Conservation (phyloP, 2,113 vertebrate genomes). For the Chelonoidis abingdonii region DNA sequence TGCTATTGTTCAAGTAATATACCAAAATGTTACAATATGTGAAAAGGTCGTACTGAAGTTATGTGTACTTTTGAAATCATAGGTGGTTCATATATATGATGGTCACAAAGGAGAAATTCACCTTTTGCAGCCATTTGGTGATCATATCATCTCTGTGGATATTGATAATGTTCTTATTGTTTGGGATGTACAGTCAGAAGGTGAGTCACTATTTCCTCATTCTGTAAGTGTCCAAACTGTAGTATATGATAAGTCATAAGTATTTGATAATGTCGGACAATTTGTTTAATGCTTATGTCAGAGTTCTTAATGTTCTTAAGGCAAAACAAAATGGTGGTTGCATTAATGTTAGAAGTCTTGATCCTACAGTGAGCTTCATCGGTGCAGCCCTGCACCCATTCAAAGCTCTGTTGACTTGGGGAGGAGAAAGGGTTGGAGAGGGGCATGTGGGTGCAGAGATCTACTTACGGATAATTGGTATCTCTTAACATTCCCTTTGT, state of each 20-base stretch:
- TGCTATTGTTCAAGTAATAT: not conserved
- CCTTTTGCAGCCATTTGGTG: constrained; percentile 92
- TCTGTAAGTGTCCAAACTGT: not conserved
- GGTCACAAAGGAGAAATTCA: constrained; percentile 90
- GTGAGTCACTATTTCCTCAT: constrained; percentile 64
- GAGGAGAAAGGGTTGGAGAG: not conserved
- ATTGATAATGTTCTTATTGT: constrained; percentile 88
- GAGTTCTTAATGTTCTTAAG: not conserved
- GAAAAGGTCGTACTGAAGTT: not conserved
- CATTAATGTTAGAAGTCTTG: not conserved
- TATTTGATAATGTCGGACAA: not conserved
- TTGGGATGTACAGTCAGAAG: constrained; percentile 91
- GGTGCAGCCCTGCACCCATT: not conserved
- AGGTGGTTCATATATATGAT: constrained; percentile 91
- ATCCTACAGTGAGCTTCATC: not conserved
- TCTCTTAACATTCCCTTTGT: not conserved
- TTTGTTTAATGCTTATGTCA: accelerated
- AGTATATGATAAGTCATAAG: not conserved
- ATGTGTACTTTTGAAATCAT: constrained; percentile 58
- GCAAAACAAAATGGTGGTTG: not conserved
- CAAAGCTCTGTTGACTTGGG: not conserved
- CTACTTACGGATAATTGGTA: accelerated
- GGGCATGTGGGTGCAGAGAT: accelerated
- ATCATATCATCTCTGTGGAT: constrained; percentile 94
- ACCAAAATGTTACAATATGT: accelerated